These are phyloP conservation scores for Epiblema foenella DNA, from an alignment of 2,888 invertebrate genomes.

Conservation along the genomic window DNA sequence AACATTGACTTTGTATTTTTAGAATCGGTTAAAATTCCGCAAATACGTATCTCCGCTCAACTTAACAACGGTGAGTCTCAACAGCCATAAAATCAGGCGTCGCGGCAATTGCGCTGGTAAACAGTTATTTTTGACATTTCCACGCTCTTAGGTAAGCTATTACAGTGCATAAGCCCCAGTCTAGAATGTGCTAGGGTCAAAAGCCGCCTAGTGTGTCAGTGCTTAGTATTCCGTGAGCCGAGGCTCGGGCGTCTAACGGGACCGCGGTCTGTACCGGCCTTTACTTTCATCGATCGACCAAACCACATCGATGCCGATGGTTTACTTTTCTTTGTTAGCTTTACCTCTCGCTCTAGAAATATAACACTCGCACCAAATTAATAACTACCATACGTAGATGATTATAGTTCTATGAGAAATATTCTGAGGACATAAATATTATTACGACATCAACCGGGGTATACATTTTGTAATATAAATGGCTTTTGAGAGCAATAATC, in stretches of 20 bases:
- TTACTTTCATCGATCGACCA: conserved; percentile 84
- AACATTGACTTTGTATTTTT: neutral
- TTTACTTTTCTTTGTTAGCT: conserved; percentile 84
- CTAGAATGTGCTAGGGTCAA: conserved; percentile 84
- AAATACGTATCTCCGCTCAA: neutral
- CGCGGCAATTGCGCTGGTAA: conserved; percentile 10
- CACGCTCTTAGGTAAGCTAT: conserved; percentile 48
- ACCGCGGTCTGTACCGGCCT: conserved; percentile 78
- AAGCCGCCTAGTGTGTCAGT: conserved; percentile 84
- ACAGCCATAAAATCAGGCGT: neutral
- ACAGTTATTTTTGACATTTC: conserved; percentile 23
- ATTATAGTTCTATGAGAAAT: neutral
- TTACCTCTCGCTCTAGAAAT: conserved; percentile 56
- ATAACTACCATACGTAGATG: neutral
- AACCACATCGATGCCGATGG: conserved; percentile 73
- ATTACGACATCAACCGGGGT: conserved; percentile 21
- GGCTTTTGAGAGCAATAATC: conserved; percentile 37
- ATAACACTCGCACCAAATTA: conserved; percentile 27
- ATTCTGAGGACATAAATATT: conserved; percentile 4
- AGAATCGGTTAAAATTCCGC: neutral
- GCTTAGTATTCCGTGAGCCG: conserved; percentile 82
- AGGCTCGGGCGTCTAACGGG: conserved; percentile 79
- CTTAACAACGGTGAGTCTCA: too few species aligned
- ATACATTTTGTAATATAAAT: conserved; percentile 29
- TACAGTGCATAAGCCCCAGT: conserved; percentile 71